Base-by-base conservation (phyloP, 2,797 vertebrate species). In the Pygocentrus nattereri region DNA sequence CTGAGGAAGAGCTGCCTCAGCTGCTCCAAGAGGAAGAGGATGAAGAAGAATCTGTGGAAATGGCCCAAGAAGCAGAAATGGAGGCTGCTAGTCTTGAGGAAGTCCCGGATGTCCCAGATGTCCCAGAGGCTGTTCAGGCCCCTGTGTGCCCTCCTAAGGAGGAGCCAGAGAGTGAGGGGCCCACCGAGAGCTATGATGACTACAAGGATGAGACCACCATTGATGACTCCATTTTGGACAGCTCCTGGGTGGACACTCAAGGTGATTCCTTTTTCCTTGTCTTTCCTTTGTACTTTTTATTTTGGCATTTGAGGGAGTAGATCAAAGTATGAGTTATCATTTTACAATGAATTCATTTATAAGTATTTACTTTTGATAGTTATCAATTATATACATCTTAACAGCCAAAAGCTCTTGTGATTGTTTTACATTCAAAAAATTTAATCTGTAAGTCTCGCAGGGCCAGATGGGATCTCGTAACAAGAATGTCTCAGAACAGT, bases 221-320 rank as follows among this genome's bases (percentile, higher is more conserved):
- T 1, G 98, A 99, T 27, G 98, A 99, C 93, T 99, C 98, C 89
- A 93, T 99, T 90, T 94, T 99, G 93, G 98, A 99, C 96, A 99
- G 97, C 91, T 97, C 97, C 91, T 99, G 98, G 98, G 93, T 98
- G 77, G 97, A 99, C 88, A 96, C 97, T 87, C 98, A 98, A 97
- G 98, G 98, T 99, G 93, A 83, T 5, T 30, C 16, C 58, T 41
- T 34, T 58, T 54, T 31, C 52, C 30, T 79, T 44, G 0, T 10
- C 10, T 44, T 31, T 47, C 79, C 34, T 50, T 64, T 67, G 19
- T 16, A 47, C n/a, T 27, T 15, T 5, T 30, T n/a, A n/a, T n/a
- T n/a, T n/a, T n/a, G n/a, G n/a, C n/a, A n/a, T n/a, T n/a, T 59
- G 8, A 10, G 11, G 5, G 0, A 8, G 21, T 38, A 38, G 30